A percentile compares a stretch with the other conserved stretches of the same genome.
Conservation (phyloP, 2,888 invertebrate species). For the Drosophila kuntzei region DNA sequence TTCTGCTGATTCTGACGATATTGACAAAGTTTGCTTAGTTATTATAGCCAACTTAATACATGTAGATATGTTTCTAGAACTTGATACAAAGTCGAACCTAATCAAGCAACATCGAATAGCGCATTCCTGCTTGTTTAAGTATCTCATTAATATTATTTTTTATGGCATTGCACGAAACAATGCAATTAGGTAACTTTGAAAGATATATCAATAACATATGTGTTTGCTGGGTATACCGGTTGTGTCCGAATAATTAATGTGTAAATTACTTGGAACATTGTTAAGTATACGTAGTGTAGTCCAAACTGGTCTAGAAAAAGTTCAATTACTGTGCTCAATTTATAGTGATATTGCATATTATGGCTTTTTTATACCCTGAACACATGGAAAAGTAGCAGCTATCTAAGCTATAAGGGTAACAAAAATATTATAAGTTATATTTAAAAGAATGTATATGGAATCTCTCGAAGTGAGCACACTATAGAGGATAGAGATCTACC, state of each 20-base stretch:
- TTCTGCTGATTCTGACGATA: too few species aligned
- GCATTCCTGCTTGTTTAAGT: constrained; percentile 1
- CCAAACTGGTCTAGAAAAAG: constrained; percentile 24
- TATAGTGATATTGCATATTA: too few species aligned
- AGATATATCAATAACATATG: constrained; percentile 5
- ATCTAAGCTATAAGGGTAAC: too few species aligned
- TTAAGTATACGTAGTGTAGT: constrained; percentile 56
- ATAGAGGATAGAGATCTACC: too few species aligned
- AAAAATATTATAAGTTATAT: too few species aligned
- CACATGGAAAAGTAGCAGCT: too few species aligned
- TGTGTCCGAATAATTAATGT: constrained; percentile 16
- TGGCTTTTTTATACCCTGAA: too few species aligned
- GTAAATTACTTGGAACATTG: constrained; percentile 5
- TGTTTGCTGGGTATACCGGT: constrained; percentile 50
- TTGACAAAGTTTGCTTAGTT: too few species aligned
- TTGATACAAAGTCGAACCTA: neutral
- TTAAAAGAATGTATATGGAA: too few species aligned
- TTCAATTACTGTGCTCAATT: neutral
- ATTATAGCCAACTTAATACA: neutral
- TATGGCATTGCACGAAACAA: constrained; percentile 15
- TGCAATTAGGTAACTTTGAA: constrained; percentile 31
- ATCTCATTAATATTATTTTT: constrained; percentile 19
- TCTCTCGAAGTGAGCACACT: too few species aligned
- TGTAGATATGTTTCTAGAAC: neutral
- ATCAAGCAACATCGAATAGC: neutral